phyloP scores from a whole-genome alignment of 2,888 invertebrate genomes.

The Netelia virgata region DNA sequence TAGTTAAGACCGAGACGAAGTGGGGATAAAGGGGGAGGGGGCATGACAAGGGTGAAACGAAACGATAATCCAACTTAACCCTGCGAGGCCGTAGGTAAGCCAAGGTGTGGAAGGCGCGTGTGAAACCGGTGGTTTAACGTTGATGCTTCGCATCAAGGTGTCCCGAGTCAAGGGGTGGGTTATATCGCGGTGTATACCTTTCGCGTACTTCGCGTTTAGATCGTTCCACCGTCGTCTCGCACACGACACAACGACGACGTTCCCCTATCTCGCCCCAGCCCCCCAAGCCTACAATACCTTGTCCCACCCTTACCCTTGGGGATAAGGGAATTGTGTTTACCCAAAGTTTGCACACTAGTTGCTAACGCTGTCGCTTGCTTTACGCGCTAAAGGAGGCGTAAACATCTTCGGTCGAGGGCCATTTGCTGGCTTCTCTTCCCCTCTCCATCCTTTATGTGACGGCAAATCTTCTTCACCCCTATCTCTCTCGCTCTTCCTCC shows the following conservation, averaged over 20 bases:
- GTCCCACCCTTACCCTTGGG: conserved; percentile 49
- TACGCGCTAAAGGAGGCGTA: conserved; percentile 79
- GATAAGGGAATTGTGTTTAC: conserved; percentile 83
- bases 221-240: conserved; percentile 27
- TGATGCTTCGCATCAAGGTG: conserved; percentile 58
- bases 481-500: conserved; percentile 28
- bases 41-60: conserved; percentile 1
- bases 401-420: conserved; percentile 80
- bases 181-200: conserved; percentile 25
- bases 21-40: too few relatives aligned
- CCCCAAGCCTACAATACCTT: not conserved
- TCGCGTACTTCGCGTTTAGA: conserved; percentile 20
- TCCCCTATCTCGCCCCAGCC: not conserved
- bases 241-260: conserved; percentile 48
- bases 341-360: conserved; percentile 83
- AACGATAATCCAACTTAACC: conserved; percentile 31
- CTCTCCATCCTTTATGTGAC: conserved; percentile 66
- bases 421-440: conserved; percentile 68
- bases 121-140: conserved; percentile 54
- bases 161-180: conserved; percentile 6
- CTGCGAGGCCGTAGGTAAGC: not conserved
- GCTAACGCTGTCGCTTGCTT: conserved; percentile 77
- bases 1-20: too few relatives aligned
- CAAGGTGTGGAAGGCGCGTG: conserved; percentile 27
- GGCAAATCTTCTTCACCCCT: conserved; percentile 67